phyloP scores from a whole-genome alignment of 2,888 invertebrate genomes.

The Urechis unicinctus region DNA sequence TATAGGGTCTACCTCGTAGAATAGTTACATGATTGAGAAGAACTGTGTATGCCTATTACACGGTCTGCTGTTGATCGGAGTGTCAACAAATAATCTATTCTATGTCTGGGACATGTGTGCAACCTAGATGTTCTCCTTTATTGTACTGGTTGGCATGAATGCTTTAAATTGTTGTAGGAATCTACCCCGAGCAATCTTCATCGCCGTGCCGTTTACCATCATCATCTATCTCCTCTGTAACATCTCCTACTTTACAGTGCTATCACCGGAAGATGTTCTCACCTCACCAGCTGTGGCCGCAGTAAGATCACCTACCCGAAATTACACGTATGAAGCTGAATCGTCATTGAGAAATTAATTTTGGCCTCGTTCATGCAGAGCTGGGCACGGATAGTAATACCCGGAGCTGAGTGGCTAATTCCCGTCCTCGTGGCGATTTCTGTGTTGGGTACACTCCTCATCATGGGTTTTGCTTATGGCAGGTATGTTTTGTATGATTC shows the following conservation, averaged over 20 bases:
- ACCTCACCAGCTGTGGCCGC: slow-evolving; percentile 73
- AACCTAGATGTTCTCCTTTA: no score
- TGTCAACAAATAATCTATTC: neutral
- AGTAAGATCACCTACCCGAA: slow-evolving; percentile 49
- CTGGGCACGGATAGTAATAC: neutral
- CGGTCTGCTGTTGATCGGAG: no score
- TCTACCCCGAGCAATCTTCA: slow-evolving; percentile 71
- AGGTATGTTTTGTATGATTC: no score
- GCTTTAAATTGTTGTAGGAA: slow-evolving; percentile 58
- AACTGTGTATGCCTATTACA: no score
- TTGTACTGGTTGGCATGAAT: slow-evolving; percentile 8
- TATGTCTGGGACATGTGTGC: neutral
- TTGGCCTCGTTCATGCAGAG: neutral
- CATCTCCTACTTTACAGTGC: slow-evolving; percentile 74
- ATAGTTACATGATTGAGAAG: no score
- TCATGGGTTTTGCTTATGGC: no score
- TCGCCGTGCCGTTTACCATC: slow-evolving; percentile 76
- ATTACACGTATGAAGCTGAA: neutral
- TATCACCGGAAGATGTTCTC: slow-evolving; percentile 67
- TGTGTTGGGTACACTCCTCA: neutral
- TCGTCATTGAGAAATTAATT: no score
- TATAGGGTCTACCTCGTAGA: no score
- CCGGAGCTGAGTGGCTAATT: neutral
- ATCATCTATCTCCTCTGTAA: slow-evolving; percentile 75
- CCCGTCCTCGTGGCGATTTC: neutral